Evolutionary conservation across 2,113 vertebrate genomes (phyloP), one percentile per base, ranked within the genome.

Genomic region (Poeciliopsis prolifica): DNA sequence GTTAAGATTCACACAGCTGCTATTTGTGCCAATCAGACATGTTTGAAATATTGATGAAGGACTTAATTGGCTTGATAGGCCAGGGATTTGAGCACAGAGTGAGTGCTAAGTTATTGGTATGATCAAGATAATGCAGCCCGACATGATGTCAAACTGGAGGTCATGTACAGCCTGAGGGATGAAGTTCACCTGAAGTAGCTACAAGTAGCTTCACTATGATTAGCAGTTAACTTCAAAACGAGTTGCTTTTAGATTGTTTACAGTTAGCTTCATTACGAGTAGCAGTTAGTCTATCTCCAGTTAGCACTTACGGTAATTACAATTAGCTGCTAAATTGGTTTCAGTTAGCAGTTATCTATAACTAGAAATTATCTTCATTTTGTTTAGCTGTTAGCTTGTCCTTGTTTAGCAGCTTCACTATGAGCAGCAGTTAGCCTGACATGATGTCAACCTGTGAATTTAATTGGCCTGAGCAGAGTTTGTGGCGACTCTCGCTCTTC

Each of bases 21-120:
- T 51, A 44, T 70, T 68, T 73, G 30, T n/a, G 68, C 84, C 83
- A 75, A 75, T 84, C 74, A 78, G 74, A 82, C 61, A 44, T 4
- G 54, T 65, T 65, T 72, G 33, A 72, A 69, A 77, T 74, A 72
- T 81, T 65, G 67, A 73, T 63, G 58, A 72, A 6, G 35, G 64
- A 48, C 64, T 71, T 42, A 58, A 74, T 35, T 44, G 58, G 66
- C 84, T 35, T 78, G 83, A 70, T 72, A 82, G 77, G 30, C 29
- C 31, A 79, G 48, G 35, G 79, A 74, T 72, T 86, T 60, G 31
- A 42, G 10, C 35, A 35, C 10, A 37, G 10, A 37, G 35, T 37
- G 35, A 37, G 44, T 19, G 5, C 68, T 15, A 10, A 65, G 31
- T 67, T 65, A 61, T 65, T 48, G 48, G 72, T 31, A 37, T 1